Percentiles rank a stretch among this genome's conserved stretches.
Evolutionary conservation across 2,888 invertebrate species (phyloP).

Genomic region (Meiosimyza decipiens): DNA sequence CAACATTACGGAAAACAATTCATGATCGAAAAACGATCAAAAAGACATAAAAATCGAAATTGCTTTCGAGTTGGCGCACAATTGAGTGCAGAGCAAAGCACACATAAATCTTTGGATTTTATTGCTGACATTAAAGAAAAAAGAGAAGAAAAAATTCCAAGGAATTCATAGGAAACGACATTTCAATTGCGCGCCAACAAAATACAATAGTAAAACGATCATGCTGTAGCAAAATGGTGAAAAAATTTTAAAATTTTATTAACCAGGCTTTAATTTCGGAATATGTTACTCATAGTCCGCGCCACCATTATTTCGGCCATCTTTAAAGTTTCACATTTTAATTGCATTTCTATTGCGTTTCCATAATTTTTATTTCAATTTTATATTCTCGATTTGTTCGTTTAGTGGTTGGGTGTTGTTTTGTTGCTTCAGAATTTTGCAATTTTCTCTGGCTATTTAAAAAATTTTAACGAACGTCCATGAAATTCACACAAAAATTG

Average conservation of each 20-base stretch:
- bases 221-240: slow-evolving; percentile 29
- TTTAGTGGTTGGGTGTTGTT: neutral
- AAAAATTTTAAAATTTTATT: neutral
- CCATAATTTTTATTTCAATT: no score
- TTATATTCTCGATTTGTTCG: neutral
- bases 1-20: slow-evolving; percentile 1
- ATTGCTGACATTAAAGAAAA: slow-evolving; percentile 49
- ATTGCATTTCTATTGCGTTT: slow-evolving; percentile 28
- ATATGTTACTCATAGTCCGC: neutral
- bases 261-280: neutral
- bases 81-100: slow-evolving; percentile 38
- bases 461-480: slow-evolving; percentile 11
- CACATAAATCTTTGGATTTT: slow-evolving; percentile 61
- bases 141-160: neutral
- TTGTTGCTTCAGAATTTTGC: slow-evolving; percentile 12
- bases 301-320: slow-evolving; percentile 41
- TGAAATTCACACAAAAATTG: slow-evolving; percentile 7
- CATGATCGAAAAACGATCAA: slow-evolving; percentile 28
- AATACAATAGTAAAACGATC: slow-evolving; percentile 39
- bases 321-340: slow-evolving; percentile 42
- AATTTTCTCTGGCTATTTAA: slow-evolving; percentile 1
- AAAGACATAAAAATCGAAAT: slow-evolving; percentile 30
- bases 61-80: slow-evolving; percentile 18
- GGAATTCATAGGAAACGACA: slow-evolving; percentile 54
- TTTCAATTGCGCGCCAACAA: slow-evolving; percentile 55